Conservation (phyloP, 2,113 vertebrate genomes). For the Thamnophis sirtalis region DNA sequence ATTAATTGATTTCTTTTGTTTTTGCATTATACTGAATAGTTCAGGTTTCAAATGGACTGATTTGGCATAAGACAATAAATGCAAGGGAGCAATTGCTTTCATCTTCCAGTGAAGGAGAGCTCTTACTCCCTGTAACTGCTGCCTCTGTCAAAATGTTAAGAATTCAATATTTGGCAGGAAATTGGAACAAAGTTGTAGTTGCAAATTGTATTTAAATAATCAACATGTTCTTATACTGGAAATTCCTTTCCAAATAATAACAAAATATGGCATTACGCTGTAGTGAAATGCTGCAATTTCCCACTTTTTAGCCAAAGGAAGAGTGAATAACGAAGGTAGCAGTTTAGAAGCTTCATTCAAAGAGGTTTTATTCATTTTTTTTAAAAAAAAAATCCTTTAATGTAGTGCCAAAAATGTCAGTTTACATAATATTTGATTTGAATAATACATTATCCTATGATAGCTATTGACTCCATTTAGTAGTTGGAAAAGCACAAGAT, state of each 20-base stretch:
- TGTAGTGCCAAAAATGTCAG: background rate
- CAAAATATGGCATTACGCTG: background rate
- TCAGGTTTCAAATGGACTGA: background rate
- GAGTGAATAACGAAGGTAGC: background rate
- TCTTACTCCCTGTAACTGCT: background rate
- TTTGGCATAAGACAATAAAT: background rate
- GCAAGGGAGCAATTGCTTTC: background rate
- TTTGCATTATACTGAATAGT: background rate
- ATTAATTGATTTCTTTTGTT: background rate
- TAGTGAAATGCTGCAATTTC: background rate
- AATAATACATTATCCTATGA: constrained; percentile 1
- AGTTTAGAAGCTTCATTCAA: constrained; percentile 33
- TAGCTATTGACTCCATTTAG: constrained; percentile 28
- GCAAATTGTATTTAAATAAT: background rate
- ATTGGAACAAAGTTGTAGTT: background rate
- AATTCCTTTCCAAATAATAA: constrained; percentile 3
- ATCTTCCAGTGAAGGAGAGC: background rate
- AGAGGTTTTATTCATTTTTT: background rate
- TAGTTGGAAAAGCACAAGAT: constrained; percentile 40
- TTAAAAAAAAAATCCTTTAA: background rate
- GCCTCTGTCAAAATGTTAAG: background rate
- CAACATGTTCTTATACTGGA: background rate
- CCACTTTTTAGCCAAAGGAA: constrained; percentile 28
- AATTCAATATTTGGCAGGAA: background rate
- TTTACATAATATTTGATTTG: constrained; percentile 32